Conservation (phyloP, 2,113 vertebrate species). For the Petroica traversi region DNA sequence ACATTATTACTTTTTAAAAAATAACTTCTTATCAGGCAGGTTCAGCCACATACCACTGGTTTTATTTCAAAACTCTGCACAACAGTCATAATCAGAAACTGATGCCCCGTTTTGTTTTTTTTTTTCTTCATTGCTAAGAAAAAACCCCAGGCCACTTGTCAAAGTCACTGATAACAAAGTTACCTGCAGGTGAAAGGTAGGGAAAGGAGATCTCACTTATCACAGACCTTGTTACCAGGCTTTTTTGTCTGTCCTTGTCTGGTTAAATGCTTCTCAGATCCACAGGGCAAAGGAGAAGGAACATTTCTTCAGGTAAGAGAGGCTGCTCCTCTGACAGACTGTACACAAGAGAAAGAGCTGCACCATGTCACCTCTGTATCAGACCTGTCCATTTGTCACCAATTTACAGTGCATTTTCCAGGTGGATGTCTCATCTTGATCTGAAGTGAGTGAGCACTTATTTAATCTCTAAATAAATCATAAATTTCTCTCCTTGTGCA, state of each 20-base stretch:
- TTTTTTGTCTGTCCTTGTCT: neutral
- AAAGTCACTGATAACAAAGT: neutral
- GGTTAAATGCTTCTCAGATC: neutral
- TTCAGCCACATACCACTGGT: neutral
- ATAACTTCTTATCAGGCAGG: conserved; percentile 9
- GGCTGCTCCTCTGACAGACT: neutral
- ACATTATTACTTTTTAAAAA: neutral
- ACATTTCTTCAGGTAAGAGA: neutral
- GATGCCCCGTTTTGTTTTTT: neutral
- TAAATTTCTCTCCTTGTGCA: neutral
- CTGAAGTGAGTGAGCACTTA: neutral
- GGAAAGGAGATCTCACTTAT: neutral
- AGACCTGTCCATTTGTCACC: neutral
- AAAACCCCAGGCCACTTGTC: neutral
- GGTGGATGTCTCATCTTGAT: neutral
- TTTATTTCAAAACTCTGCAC: conserved; percentile 17
- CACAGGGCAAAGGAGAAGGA: neutral
- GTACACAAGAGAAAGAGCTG: neutral
- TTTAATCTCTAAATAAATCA: neutral
- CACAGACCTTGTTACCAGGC: neutral
- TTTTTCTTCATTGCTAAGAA: neutral
- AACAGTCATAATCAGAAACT: neutral
- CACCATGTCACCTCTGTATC: neutral
- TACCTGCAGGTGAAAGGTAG: neutral
- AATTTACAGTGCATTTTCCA: neutral